Evolutionary conservation across 2,113 vertebrate genomes (phyloP).

Genomic region (Phylloscopus whistleri): DNA sequence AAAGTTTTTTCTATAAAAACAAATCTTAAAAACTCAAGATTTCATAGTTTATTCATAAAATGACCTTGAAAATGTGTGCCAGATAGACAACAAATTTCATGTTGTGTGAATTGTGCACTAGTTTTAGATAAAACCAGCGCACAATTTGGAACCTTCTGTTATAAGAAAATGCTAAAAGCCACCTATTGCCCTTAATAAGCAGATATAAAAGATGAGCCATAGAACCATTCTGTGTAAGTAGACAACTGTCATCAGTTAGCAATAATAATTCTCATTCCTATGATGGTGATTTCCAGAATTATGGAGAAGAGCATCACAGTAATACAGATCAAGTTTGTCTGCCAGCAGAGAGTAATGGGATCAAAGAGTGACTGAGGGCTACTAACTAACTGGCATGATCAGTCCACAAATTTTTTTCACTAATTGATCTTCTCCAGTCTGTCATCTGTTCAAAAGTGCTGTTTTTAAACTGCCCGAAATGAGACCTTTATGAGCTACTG

Average conservation of each 20-base stretch:
- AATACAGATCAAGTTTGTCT: neutral
- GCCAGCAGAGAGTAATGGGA: neutral
- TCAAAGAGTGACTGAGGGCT: neutral
- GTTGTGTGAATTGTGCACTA: neutral
- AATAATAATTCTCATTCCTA: neutral
- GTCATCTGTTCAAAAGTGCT: neutral
- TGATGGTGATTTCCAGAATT: neutral
- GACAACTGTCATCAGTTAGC: neutral
- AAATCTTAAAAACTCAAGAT: neutral
- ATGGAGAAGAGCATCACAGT: neutral
- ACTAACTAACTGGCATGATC: neutral
- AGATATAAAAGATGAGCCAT: neutral
- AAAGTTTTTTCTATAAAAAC: neutral
- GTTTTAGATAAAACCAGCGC: neutral
- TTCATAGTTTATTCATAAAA: neutral
- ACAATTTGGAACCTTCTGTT: neutral
- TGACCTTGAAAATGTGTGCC: neutral
- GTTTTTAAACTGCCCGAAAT: neutral
- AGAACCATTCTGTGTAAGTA: neutral
- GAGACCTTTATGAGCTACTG: neutral
- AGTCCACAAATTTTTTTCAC: neutral
- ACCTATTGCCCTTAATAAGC: neutral
- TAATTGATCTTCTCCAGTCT: neutral
- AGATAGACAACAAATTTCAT: neutral
- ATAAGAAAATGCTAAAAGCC: neutral